Evolutionary conservation across 2,113 vertebrate genomes (phyloP).

Genomic region (Tupaia chinensis): DNA sequence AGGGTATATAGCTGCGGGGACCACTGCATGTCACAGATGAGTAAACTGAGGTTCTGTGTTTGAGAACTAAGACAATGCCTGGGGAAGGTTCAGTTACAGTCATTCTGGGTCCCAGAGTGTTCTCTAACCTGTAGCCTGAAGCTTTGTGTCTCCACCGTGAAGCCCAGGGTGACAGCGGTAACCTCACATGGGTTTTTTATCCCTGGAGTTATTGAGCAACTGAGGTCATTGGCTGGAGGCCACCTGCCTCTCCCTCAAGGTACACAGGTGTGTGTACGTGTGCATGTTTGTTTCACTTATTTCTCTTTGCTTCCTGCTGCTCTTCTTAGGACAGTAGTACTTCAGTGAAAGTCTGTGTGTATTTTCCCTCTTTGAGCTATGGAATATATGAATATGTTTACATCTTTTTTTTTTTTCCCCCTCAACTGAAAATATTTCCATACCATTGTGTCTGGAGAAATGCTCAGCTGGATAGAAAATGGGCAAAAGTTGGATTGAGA

Average conservation of each 20-base stretch:
- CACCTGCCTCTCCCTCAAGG: background rate
- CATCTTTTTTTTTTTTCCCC: background rate
- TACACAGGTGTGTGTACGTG: too few relatives aligned
- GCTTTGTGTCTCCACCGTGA: background rate
- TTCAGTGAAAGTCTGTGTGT: background rate
- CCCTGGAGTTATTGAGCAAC: slow-evolving; percentile 23
- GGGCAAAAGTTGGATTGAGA: background rate
- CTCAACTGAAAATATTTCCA: background rate
- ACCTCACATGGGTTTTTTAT: background rate
- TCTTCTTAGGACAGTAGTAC: background rate
- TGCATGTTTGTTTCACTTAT: slow-evolving; percentile 47
- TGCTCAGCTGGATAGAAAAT: background rate
- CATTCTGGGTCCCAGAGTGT: background rate
- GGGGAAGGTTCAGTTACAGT: background rate
- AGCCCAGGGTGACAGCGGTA: background rate
- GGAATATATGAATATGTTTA: background rate
- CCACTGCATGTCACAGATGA: background rate
- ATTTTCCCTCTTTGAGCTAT: background rate
- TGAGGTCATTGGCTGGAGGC: slow-evolving; percentile 13
- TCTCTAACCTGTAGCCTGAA: background rate
- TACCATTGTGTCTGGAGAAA: background rate
- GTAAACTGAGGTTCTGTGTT: background rate
- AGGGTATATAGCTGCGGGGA: background rate
- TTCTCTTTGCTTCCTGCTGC: slow-evolving; percentile 52
- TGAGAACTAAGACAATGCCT: background rate